These are phyloP conservation scores for Nanorana parkeri DNA, from an alignment of 2,113 vertebrate species.

Conservation along the genomic window DNA sequence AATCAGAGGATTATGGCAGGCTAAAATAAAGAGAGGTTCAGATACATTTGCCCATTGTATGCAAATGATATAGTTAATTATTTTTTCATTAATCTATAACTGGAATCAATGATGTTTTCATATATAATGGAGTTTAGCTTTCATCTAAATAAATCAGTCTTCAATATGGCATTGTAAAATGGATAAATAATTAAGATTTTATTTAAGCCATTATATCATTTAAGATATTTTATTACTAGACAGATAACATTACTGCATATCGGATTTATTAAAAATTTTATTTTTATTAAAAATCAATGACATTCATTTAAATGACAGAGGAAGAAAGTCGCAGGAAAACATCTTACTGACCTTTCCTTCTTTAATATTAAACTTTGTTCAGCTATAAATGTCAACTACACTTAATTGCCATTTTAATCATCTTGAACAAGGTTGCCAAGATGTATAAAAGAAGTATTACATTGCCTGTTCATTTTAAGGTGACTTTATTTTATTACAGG, in stretches of 20 bases:
- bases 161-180: neutral
- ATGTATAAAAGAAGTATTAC: conserved; percentile 40
- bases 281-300: conserved; percentile 25
- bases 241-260: no score
- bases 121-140: no score
- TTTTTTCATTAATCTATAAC: no score
- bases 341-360: conserved; percentile 38
- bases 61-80: no score
- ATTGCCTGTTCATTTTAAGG: conserved; percentile 22
- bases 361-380: conserved; percentile 47
- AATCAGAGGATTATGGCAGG: no score
- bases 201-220: conserved; percentile 23
- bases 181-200: neutral
- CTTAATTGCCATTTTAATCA: conserved; percentile 52
- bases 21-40: no score
- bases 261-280: neutral
- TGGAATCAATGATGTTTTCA: no score
- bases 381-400: conserved; percentile 43
- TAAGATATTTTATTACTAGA: neutral
- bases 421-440: conserved; percentile 35
- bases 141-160: neutral
- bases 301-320: conserved; percentile 30
- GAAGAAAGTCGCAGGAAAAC: conserved; percentile 20
- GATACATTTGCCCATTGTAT: no score
- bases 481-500: conserved; percentile 9